These are phyloP conservation scores for Oikopleura vanhoeffeni DNA, from an alignment of 23 tunicate genomes.

Conservation along the genomic window DNA sequence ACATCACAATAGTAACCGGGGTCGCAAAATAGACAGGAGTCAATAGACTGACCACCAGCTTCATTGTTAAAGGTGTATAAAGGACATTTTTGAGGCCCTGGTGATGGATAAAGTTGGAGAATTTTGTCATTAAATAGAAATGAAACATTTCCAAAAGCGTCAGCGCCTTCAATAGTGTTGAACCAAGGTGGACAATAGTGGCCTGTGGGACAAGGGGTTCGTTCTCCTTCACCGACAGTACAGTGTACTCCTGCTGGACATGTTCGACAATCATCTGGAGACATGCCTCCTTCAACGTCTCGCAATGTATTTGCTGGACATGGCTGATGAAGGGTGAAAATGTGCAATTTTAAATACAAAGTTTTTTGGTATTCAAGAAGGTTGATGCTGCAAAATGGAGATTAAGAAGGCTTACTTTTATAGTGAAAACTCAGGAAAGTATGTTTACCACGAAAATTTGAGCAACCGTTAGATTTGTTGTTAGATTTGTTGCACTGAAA, in stretches of 20 bases:
- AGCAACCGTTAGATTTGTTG: too few relatives aligned
- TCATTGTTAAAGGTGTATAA: conserved; percentile 31
- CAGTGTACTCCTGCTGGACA: conserved; percentile 74
- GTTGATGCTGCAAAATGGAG: too few relatives aligned
- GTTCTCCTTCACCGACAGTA: conserved; percentile 39
- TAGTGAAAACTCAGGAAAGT: too few relatives aligned
- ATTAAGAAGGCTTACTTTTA: too few relatives aligned
- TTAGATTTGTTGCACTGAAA: too few relatives aligned
- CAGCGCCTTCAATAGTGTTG: conserved; percentile 14
- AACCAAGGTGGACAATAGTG: conserved; percentile 46
- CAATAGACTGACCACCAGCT: conserved; percentile 24
- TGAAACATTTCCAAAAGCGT: not conserved
- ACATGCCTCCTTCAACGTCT: conserved; percentile 33
- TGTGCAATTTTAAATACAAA: too few relatives aligned
- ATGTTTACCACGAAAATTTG: too few relatives aligned
- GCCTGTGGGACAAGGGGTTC: conserved; percentile 66
- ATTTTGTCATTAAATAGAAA: too few relatives aligned
- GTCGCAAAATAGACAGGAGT: not conserved
- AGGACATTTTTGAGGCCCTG: conserved; percentile 69
- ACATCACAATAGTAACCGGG: not conserved
- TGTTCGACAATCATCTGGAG: conserved; percentile 29
- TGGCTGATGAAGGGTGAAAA: too few relatives aligned
- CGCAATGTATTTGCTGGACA: conserved; percentile 76
- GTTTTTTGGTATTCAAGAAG: too few relatives aligned
- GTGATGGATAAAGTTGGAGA: conserved; percentile 23